Base-by-base conservation (phyloP, 2,888 invertebrate genomes). In the Cyclophora albipunctata region DNA sequence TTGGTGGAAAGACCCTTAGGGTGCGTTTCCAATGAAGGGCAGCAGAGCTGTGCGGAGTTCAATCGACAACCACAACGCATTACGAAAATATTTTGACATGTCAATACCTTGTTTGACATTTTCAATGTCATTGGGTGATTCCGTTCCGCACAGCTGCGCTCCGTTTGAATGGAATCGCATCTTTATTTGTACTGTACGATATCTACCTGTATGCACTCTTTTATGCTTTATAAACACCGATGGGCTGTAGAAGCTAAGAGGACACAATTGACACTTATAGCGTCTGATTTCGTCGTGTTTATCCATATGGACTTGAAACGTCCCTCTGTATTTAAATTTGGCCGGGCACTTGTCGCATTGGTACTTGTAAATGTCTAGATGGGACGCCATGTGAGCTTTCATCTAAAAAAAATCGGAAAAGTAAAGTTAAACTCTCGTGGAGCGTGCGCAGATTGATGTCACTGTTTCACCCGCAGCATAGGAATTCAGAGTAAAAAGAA, bases 211-310 rank as follows among this genome's bases (percentile, higher is more conserved):
- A 54, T 90, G 90, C 34, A 64, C 74, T 1, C 85, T 61, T 4
- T 82, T 71, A 63, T 90, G 90, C 54, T 84, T 79, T 47, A 76
- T 73, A 5, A 89, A 71, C 42, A 83, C 83, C 34, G 75, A 59
- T 0, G 50, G 49, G 2, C 77, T 70, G 56, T 75, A 85, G 59
- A 89, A 90, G 42, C 69, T 75, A 40, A 74, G 77, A 2, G 67
- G 64, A 58, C 90, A 90, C 58, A 63, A 76, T 54, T 84, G 78
- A 63, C 90, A 90, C 42, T 69, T 67, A 47, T 77, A 62, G 0
- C 77, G 74, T 3, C 79, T 73, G 40, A 66, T 73, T 7, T 83
- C 86, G 42, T 82, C 81, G 66, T 90, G 90, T 2, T 71, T 67
- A 58, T 79, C 63, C 3, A 47, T 4, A 57, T 87, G 86, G 0